Percentiles rank a stretch among this genome's conserved stretches.
Conservation (phyloP, 2,797 vertebrate genomes). For the Neostethus bicornis region DNA sequence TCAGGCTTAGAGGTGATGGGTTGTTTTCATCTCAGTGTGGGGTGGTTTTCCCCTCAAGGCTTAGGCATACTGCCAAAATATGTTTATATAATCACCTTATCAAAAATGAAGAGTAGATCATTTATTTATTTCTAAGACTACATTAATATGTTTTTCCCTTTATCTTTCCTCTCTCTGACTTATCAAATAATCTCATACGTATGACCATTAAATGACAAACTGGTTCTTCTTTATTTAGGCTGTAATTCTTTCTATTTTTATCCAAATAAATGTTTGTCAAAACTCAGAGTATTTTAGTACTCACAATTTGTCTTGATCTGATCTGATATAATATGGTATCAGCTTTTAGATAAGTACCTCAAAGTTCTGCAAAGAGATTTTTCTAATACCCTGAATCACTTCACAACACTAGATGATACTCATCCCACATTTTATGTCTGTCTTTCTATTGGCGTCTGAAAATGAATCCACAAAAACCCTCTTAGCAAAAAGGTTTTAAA, state of each 20-base stretch:
- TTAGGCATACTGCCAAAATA: constrained; percentile 28
- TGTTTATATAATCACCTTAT: constrained; percentile 55
- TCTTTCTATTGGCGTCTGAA: neutral
- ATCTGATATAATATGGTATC: too few relatives aligned
- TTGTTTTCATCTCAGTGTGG: constrained; percentile 8
- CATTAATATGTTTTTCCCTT: constrained; percentile 37
- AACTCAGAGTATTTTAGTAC: neutral
- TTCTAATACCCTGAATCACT: neutral
- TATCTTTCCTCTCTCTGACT: too few relatives aligned
- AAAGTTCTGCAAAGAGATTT: neutral
- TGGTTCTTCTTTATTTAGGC: too few relatives aligned
- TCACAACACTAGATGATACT: neutral
- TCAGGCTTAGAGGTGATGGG: constrained; percentile 11
- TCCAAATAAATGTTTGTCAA: neutral
- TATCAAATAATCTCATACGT: too few relatives aligned
- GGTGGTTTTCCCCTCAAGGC: constrained; percentile 2
- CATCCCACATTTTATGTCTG: neutral
- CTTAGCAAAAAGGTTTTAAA: neutral
- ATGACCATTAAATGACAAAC: too few relatives aligned
- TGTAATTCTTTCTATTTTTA: neutral
- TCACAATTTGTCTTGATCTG: too few relatives aligned
- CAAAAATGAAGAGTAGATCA: constrained; percentile 51
- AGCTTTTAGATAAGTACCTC: too few relatives aligned
- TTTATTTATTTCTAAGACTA: constrained; percentile 31
- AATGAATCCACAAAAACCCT: neutral